Evolutionary conservation across 2,113 vertebrate species (phyloP).

Genomic region (Chaetorhynchus papuensis): DNA sequence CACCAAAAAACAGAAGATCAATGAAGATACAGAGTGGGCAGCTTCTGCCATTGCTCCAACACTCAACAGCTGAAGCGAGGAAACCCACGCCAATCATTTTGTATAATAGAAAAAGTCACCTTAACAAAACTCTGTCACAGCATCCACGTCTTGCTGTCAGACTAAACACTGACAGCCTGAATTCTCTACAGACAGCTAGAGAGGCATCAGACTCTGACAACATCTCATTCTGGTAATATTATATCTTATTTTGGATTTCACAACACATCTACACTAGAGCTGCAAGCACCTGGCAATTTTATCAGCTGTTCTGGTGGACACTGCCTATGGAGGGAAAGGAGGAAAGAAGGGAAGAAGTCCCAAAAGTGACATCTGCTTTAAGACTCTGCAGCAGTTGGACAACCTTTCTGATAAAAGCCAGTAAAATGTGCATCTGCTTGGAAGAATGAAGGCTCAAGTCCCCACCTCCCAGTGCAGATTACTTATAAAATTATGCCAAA

Average conservation of each 20-base stretch:
- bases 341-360: background rate
- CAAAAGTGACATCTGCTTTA: background rate
- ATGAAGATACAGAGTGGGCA: background rate
- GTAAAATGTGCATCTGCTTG: background rate
- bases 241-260: slow-evolving; percentile 3
- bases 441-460: background rate
- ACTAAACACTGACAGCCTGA: background rate
- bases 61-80: background rate
- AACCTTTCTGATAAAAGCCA: background rate
- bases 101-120: background rate
- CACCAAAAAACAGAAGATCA: background rate
- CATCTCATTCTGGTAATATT: background rate
- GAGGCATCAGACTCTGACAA: background rate
- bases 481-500: background rate
- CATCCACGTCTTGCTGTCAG: background rate
- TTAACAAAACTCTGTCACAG: background rate
- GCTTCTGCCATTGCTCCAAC: background rate
- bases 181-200: background rate
- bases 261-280: background rate
- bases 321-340: background rate
- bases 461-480: background rate
- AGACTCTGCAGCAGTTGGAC: background rate
- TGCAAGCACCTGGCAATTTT: background rate
- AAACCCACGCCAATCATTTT: background rate
- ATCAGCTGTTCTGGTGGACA: background rate